Conservation (phyloP, 2,888 invertebrate species). For the Oscheius sp. region DNA sequence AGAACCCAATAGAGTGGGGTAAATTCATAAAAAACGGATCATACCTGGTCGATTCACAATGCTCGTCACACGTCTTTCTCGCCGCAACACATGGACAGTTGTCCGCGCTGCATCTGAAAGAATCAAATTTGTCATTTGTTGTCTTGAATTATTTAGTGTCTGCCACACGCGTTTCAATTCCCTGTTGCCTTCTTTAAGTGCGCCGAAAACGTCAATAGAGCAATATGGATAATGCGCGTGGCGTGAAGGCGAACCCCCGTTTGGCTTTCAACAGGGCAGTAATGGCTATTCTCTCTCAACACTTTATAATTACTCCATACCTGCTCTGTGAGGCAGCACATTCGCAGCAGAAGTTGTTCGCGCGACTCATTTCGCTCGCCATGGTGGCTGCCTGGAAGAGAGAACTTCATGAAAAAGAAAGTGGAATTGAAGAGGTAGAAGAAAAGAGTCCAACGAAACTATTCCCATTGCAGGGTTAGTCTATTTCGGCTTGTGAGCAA, state of each 20-base stretch:
- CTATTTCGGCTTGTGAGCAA: neutral
- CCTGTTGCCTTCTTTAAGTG: conserved; percentile 23
- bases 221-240: conserved; percentile 25
- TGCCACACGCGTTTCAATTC: conserved; percentile 14
- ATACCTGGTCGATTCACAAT: conserved; percentile 69
- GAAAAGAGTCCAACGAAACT: conserved; percentile 12
- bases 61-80: conserved; percentile 69
- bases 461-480: no score
- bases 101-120: conserved; percentile 65
- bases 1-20: conserved; percentile 5
- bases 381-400: conserved; percentile 32
- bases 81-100: conserved; percentile 69
- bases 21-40: neutral
- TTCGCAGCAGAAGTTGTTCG: conserved; percentile 66
- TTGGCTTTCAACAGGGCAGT: conserved; percentile 6
- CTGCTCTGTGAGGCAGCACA: conserved; percentile 66
- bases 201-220: conserved; percentile 27
- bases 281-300: neutral
- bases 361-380: conserved; percentile 55
- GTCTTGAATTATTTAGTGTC: neutral
- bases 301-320: neutral
- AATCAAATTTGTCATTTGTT: neutral
- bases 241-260: conserved; percentile 19
- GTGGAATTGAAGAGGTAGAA: neutral
- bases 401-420: neutral